Evolutionary conservation across 2,113 vertebrate genomes (phyloP), one percentile per base, ranked within the genome.

Genomic region (Gambusia affinis): DNA sequence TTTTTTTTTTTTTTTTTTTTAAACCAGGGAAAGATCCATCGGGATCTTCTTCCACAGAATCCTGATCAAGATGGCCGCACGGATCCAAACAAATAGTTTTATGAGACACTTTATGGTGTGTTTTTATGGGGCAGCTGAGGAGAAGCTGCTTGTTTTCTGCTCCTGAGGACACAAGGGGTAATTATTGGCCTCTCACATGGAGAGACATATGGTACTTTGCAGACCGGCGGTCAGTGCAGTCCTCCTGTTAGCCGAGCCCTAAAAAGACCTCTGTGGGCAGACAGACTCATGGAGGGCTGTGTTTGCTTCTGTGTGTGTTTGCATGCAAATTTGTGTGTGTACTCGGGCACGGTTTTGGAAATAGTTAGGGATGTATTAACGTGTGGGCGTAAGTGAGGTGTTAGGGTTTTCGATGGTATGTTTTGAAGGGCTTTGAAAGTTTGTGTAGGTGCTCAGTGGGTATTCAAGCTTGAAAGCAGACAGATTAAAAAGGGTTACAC

Each of bases 251-350:
- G 87, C 82, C 85, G 67, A 80, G 88, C 86, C 85, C 77, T 87
- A 92, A 91, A 92, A 91, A 91, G 91, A 88, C 79, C 47, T 81
- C 78, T 91, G 92, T 86, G 92, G 90, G 80, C 86, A 88, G 90
- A 85, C 84, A 65, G 79, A 90, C 87, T 88, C 75, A 82, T 42
- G 61, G 78, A 72, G 60, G 72, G 47, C 39, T 82, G 82, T 91
- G 72, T 90, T 85, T 80, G 74, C n/a, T 5, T 80, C 78, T 2
- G 44, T 60, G 64, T 86, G 61, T 88, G 67, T 88, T 67, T 85
- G 73, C 37, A 24, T 79, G 73, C 84, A 80, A 84, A 79, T 76
- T 73, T 83, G 70, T 70, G 62, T 75, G 78, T 54, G 64, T 37
- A 54, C 15, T 5, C 75, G 78, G 74, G 82, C 10, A 17, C 15